These are phyloP conservation scores for Zhengitettix transpicula DNA, from an alignment of 2,888 invertebrate genomes.

Conservation along the genomic window DNA sequence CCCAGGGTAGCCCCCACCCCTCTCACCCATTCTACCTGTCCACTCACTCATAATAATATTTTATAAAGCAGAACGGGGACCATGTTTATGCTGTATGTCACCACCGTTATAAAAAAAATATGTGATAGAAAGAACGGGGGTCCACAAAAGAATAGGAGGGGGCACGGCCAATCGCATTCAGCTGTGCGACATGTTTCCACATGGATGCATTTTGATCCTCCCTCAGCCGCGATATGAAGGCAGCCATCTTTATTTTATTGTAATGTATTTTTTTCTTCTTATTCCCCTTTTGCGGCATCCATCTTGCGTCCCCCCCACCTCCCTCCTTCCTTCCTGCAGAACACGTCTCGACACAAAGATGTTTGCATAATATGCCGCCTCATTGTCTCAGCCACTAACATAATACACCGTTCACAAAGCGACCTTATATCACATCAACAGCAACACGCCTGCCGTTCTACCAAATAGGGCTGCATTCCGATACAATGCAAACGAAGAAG, in stretches of 20 bases:
- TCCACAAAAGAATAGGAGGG: background rate
- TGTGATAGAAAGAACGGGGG: background rate
- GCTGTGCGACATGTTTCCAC: conserved; percentile 8
- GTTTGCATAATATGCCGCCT: too few species aligned
- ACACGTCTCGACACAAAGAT: background rate
- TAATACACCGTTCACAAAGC: too few species aligned
- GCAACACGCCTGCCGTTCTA: too few species aligned
- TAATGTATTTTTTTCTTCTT: background rate
- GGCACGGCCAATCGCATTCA: conserved; percentile 4
- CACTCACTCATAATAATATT: conserved; percentile 13
- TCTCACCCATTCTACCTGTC: conserved; percentile 8
- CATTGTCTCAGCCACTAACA: too few species aligned
- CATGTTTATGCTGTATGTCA: background rate
- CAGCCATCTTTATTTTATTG: conserved; percentile 2
- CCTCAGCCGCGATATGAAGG: background rate
- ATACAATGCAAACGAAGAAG: too few species aligned
- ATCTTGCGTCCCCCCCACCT: background rate
- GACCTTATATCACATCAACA: too few species aligned
- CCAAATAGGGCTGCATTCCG: too few species aligned
- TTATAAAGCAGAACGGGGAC: conserved; percentile 1
- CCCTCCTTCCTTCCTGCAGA: background rate
- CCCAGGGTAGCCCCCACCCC: background rate
- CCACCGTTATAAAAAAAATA: background rate
- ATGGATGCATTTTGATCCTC: conserved; percentile 1
- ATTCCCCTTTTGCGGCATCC: background rate